Conservation (phyloP, 2,113 vertebrate genomes). For the Gymnobelideus leadbeateri region DNA sequence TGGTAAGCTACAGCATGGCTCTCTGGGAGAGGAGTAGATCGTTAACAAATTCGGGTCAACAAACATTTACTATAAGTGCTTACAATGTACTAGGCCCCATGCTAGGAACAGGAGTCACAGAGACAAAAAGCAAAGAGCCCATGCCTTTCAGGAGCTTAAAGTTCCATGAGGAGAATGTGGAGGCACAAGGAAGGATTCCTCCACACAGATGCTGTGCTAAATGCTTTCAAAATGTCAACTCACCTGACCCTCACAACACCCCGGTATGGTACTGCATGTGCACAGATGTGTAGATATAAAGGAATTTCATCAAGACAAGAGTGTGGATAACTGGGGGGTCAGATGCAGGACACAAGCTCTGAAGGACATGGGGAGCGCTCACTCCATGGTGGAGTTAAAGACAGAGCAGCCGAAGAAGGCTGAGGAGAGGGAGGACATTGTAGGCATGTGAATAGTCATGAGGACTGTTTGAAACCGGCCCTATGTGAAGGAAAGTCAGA, state of each 20-base stretch:
- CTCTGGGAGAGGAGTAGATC: not conserved
- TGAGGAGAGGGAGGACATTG: too few species aligned
- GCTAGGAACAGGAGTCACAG: not conserved
- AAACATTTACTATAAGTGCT: not conserved
- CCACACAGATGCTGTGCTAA: not conserved
- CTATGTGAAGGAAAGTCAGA: too few species aligned
- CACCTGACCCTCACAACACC: not conserved
- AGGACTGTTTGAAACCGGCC: too few species aligned
- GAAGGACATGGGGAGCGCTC: too few species aligned
- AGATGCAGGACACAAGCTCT: too few species aligned
- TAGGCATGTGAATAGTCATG: too few species aligned
- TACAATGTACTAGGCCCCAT: not conserved
- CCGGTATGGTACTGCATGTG: not conserved
- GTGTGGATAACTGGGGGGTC: too few species aligned
- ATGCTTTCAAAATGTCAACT: not conserved
- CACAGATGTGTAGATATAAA: not conserved
- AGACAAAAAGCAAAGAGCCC: not conserved
- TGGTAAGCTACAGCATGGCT: slow-evolving; percentile 78
- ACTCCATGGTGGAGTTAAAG: too few species aligned
- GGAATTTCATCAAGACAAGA: too few species aligned
- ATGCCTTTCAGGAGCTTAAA: not conserved
- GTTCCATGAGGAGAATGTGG: not conserved
- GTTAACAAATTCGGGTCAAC: not conserved
- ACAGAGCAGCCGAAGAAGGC: too few species aligned
- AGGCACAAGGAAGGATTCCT: not conserved